Base-by-base conservation (phyloP, 2,888 invertebrate species). In the Amphipyra tragopoginis region DNA sequence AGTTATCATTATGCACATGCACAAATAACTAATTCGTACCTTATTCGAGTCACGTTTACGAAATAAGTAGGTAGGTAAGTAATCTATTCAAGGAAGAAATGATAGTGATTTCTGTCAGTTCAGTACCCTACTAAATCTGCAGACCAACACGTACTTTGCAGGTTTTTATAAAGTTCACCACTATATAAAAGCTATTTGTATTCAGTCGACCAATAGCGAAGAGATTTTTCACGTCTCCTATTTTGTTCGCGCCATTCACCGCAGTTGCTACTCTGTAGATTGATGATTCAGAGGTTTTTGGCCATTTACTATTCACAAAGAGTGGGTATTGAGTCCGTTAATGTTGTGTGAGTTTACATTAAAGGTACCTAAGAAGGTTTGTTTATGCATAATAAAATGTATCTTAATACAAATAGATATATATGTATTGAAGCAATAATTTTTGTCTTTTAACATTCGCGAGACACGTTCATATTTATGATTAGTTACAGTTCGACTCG, bases 131-230 rank as follows among this genome's bases (percentile, higher is more conserved):
- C 29, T 47, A 67, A 54, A 62, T 49, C 55, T 36, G 48, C 15
- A 14, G 15, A 44, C 48, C 39, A 57, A 57, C 33, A 52, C 48
- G 43, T 33, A 49, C 51, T 72, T 38, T 21, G 29, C 29, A 29
- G 29, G 29, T 61, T 70, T 51, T 55, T 49, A 62, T 70, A 70
- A 75, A 54, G 43, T 34, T 42, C 34, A 33, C 44, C 53, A 54
- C 44, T 62, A 45, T 66, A 72, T 66, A 76, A 66, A 72, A 61
- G 55, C 56, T 72, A 60, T 73, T 72, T 72, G 73, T 76, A 72
- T 62, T 51, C 64, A 67, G 60, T 68, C 69, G 54, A 64, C 77
- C 68, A 77, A 77, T 68, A 53, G 50, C 62, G 60, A 60, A 65
- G 50, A 74, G 62, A 74, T 69, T 77, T 74, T 74, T 77, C 62